Conservation (phyloP, 2,113 vertebrate species). For the Panthera leo region DNA sequence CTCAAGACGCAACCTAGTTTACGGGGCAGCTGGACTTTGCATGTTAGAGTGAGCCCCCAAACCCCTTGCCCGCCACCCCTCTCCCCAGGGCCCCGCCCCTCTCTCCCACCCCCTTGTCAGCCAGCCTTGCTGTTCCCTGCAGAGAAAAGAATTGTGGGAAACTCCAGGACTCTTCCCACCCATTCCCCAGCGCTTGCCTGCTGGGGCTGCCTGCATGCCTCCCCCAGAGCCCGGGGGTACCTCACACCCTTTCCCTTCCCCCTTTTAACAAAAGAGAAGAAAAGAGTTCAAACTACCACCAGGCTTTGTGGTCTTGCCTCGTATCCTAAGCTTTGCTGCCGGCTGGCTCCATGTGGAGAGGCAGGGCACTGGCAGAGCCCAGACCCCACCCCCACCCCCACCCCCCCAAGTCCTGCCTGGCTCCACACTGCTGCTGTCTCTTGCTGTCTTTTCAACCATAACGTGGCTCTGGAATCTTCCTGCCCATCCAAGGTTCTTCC, state of each 20-base stretch:
- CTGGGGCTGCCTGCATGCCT: conserved; percentile 73
- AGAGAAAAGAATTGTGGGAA: conserved; percentile 71
- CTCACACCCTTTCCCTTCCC: background rate
- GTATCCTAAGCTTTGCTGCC: conserved; percentile 30
- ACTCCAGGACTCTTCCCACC: conserved; percentile 69
- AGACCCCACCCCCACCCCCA: background rate
- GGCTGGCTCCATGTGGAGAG: background rate
- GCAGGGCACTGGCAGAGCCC: background rate
- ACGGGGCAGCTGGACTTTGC: conserved; percentile 76
- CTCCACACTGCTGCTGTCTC: background rate
- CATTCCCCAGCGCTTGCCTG: conserved; percentile 52
- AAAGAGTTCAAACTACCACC: conserved; percentile 66
- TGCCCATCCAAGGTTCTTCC: background rate
- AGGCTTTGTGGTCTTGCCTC: conserved; percentile 75
- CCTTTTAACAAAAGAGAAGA: conserved; percentile 73
- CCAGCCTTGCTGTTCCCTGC: conserved; percentile 61
- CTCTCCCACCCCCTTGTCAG: background rate
- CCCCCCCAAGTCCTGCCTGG: background rate
- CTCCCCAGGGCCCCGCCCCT: background rate
- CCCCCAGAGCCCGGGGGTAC: conserved; percentile 58
- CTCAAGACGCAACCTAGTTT: conserved; percentile 62
- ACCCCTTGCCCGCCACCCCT: background rate
- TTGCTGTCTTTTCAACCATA: background rate
- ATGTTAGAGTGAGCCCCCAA: conserved; percentile 71
- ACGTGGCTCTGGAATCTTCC: background rate